Evolutionary conservation across 1,140 invertebrate genomes (phyloP).

Genomic region (Melitaea cinxia): DNA sequence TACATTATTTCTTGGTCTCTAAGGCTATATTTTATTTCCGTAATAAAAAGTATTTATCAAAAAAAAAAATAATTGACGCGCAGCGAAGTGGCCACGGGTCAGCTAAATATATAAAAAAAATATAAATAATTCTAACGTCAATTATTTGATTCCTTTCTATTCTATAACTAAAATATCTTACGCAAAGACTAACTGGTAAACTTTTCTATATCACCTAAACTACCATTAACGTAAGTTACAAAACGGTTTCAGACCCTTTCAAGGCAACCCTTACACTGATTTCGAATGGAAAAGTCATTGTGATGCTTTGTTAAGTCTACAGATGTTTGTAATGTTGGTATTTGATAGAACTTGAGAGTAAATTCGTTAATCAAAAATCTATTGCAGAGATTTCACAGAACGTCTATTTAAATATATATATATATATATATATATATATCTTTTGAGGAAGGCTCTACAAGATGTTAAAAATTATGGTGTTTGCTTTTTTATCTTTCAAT

Average conservation of each 20-base stretch:
- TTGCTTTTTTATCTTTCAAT: too few relatives aligned
- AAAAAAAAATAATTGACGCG: too few relatives aligned
- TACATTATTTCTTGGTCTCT: too few relatives aligned
- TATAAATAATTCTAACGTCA: neutral
- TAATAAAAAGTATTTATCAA: too few relatives aligned
- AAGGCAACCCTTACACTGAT: neutral
- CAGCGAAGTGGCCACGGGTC: too few relatives aligned
- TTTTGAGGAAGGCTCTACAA: too few relatives aligned
- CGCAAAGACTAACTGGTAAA: neutral
- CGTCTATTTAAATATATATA: too few relatives aligned
- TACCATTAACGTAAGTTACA: neutral
- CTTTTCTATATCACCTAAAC: neutral
- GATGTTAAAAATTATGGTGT: too few relatives aligned
- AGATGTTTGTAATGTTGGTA: conserved; percentile 1
- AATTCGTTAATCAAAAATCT: too few relatives aligned
- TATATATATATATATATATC: too few relatives aligned
- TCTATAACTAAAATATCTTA: neutral
- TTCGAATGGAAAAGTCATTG: conserved; percentile 1
- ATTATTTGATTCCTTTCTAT: neutral
- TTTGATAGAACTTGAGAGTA: neutral
- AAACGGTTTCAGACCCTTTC: neutral
- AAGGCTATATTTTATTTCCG: too few relatives aligned
- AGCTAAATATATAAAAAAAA: neutral
- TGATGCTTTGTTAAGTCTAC: neutral
- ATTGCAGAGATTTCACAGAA: too few relatives aligned